phyloP scores from a whole-genome alignment of 2,888 invertebrate species.

The Neuroscelio doddi region DNA sequence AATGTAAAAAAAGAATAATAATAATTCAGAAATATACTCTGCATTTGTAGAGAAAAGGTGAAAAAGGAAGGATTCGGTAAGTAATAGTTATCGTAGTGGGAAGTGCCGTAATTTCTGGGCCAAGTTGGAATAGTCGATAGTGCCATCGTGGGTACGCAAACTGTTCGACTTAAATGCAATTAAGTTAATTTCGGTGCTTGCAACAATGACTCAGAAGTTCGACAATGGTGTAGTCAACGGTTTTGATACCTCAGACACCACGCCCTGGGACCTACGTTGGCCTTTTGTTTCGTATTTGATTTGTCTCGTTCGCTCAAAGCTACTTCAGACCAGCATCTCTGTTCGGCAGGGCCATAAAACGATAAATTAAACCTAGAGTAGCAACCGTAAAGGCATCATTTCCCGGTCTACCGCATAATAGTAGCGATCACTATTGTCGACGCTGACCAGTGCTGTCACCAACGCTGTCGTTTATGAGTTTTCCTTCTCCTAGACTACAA shows the following conservation, averaged over 20 bases:
- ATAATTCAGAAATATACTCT: too few relatives aligned
- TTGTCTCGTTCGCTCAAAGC: slow-evolving; percentile 60
- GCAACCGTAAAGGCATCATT: slow-evolving; percentile 66
- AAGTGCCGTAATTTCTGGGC: too few relatives aligned
- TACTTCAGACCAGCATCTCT: slow-evolving; percentile 24
- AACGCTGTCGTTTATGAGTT: slow-evolving; percentile 43
- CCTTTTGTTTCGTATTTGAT: slow-evolving; percentile 71
- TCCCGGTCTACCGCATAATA: slow-evolving; percentile 64
- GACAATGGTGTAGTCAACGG: slow-evolving; percentile 58
- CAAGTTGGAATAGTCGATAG: too few relatives aligned
- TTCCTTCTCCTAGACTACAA: background rate
- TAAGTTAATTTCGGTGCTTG: slow-evolving; percentile 64
- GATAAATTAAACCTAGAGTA: slow-evolving; percentile 65
- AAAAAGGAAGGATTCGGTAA: too few relatives aligned
- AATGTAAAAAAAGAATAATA: too few relatives aligned
- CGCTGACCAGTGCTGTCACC: slow-evolving; percentile 30
- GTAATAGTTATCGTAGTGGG: too few relatives aligned
- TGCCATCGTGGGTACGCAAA: too few relatives aligned
- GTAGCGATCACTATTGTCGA: slow-evolving; percentile 54
- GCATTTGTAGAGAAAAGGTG: too few relatives aligned
- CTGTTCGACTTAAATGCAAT: slow-evolving; percentile 18
- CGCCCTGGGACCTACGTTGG: slow-evolving; percentile 60
- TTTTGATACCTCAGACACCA: slow-evolving; percentile 66
- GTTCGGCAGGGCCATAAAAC: slow-evolving; percentile 58
- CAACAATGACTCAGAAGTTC: slow-evolving; percentile 63